Conservation (phyloP, 2,797 vertebrate genomes). For the Anguilla marmorata region DNA sequence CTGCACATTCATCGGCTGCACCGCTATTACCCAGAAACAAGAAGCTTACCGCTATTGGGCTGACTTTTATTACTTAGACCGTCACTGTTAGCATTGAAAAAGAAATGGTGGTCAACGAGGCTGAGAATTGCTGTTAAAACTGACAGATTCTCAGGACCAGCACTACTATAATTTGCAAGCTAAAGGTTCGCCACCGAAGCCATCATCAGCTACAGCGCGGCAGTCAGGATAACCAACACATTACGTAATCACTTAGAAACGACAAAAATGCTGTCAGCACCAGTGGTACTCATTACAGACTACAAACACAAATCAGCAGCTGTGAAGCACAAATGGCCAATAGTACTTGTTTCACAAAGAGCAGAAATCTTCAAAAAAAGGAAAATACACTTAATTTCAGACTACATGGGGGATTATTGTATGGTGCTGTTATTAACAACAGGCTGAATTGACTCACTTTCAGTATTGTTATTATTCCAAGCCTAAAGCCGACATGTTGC, state of each 20-base stretch:
- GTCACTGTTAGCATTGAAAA: background rate
- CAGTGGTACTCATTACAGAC: background rate
- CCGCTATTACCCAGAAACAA: background rate
- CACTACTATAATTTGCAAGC: background rate
- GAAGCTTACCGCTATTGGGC: background rate
- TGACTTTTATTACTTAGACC: background rate
- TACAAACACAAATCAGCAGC: background rate
- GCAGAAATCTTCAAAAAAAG: background rate
- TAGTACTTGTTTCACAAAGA: background rate
- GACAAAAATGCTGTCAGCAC: background rate
- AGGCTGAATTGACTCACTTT: background rate
- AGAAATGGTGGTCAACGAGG: background rate
- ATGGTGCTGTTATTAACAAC: background rate
- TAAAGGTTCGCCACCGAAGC: background rate
- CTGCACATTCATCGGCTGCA: background rate
- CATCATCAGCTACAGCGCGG: background rate
- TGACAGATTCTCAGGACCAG: background rate
- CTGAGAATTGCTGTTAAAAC: background rate
- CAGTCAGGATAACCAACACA: background rate
- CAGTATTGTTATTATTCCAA: background rate
- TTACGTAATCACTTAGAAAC: background rate
- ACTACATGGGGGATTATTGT: too few species aligned
- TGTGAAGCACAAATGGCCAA: background rate
- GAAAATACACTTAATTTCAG: too few species aligned
- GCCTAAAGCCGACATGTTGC: background rate